A percentile compares a stretch with the other conserved stretches of the same genome.
phyloP scores from a whole-genome alignment of 2,888 invertebrate genomes.

The Lasiommata megera region DNA sequence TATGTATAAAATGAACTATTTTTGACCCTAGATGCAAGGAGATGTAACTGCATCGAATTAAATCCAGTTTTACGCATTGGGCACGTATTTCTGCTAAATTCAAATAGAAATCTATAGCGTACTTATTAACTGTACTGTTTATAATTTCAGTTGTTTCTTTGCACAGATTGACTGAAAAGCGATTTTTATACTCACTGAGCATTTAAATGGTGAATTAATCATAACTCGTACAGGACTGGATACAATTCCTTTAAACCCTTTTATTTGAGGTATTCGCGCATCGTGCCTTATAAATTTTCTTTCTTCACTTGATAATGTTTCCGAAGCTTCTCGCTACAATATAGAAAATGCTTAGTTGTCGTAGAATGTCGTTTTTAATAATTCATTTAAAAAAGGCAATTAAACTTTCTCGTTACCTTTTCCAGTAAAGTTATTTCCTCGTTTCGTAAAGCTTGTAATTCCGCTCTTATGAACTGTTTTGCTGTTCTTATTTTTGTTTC shows the following conservation, averaged over 20 bases:
- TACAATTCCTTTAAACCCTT: constrained; percentile 53
- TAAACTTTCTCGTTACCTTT: constrained; percentile 46
- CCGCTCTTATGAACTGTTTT: constrained; percentile 47
- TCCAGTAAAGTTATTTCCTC: constrained; percentile 44
- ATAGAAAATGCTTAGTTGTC: no score
- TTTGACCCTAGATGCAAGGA: no score
- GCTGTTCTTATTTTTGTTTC: constrained; percentile 53
- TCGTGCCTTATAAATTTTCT: constrained; percentile 13
- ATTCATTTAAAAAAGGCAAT: no score
- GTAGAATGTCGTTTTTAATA: no score
- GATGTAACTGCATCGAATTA: no score
- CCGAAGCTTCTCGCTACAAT: constrained; percentile 9
- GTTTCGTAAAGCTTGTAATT: constrained; percentile 42
- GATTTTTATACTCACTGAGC: constrained; percentile 48
- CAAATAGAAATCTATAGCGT: no score
- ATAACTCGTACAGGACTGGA: constrained; percentile 63
- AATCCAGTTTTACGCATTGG: no score
- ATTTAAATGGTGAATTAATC: constrained; percentile 64
- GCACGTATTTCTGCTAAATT: no score
- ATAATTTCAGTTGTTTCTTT: no score
- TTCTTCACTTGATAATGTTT: not conserved
- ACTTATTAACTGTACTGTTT: no score
- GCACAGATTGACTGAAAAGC: no score
- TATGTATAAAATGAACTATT: no score
- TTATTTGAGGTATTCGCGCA: constrained; percentile 35